These are phyloP conservation scores for Boloria euphrosyne DNA, from an alignment of 2,888 invertebrate species.

Conservation along the genomic window DNA sequence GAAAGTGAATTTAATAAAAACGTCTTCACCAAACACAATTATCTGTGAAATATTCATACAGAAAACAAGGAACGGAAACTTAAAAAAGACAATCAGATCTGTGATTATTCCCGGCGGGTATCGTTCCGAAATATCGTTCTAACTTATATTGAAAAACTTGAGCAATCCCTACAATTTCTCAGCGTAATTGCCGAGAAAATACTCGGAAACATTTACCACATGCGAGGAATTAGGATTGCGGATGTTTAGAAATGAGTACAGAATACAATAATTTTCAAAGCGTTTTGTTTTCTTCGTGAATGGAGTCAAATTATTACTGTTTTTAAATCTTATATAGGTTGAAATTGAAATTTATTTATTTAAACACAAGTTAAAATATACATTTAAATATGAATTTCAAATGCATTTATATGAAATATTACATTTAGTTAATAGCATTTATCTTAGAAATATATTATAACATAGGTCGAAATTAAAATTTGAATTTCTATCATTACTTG, in stretches of 20 bases:
- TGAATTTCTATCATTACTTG: no score
- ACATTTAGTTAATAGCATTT: no score
- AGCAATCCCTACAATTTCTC: slow-evolving; percentile 42
- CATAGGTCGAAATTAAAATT: no score
- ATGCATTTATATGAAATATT: no score
- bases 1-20: slow-evolving; percentile 1
- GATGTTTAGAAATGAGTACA: slow-evolving; percentile 4
- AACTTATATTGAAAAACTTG: slow-evolving; percentile 50
- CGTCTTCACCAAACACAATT: background rate
- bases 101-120: slow-evolving; percentile 33
- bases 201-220: slow-evolving; percentile 36
- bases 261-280: background rate
- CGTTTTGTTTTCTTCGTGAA: background rate
- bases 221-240: slow-evolving; percentile 19
- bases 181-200: slow-evolving; percentile 40
- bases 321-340: no score
- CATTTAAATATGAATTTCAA: no score
- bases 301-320: background rate
- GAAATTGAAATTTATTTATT: no score
- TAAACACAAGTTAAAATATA: no score
- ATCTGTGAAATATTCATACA: slow-evolving; percentile 12
- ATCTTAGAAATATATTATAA: no score
- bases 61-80: slow-evolving; percentile 12
- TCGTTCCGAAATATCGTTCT: slow-evolving; percentile 39
- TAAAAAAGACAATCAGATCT: slow-evolving; percentile 29